A percentile compares a stretch with the other conserved stretches of the same genome.
Evolutionary conservation across 2,888 invertebrate genomes (phyloP).

Genomic region (Actias luna): DNA sequence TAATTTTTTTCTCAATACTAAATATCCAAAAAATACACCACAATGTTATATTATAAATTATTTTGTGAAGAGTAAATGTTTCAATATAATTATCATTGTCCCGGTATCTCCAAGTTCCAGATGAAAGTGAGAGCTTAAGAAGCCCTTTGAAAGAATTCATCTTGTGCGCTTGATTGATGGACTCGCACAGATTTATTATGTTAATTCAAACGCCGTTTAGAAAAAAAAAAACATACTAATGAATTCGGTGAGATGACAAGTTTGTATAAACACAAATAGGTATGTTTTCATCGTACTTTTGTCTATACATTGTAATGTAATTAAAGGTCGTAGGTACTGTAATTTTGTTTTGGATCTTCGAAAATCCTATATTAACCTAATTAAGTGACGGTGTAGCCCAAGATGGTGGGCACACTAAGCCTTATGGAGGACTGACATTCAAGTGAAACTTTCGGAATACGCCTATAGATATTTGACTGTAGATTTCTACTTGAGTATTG

Average conservation of each 20-base stretch:
- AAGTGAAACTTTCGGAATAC: no score
- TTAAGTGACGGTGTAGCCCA: no score
- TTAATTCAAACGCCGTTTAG: conserved; percentile 60
- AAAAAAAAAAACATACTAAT: conserved; percentile 38
- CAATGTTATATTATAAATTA: neutral
- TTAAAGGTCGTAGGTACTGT: neutral
- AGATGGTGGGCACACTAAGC: no score
- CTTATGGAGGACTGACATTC: no score
- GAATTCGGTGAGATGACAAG: conserved; percentile 25
- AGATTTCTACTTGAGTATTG: no score
- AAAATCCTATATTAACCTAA: no score
- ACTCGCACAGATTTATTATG: conserved; percentile 72
- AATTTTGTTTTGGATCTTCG: neutral
- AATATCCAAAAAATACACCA: neutral
- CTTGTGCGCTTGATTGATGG: conserved; percentile 70
- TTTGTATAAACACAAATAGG: neutral
- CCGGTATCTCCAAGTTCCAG: conserved; percentile 41
- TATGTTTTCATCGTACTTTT: neutral
- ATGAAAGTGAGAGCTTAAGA: conserved; percentile 78
- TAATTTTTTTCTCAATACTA: neutral
- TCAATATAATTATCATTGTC: conserved; percentile 50
- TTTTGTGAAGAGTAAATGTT: conserved; percentile 22
- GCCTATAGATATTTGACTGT: no score
- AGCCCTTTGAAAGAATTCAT: conserved; percentile 72
- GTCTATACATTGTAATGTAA: neutral